Percentiles rank a stretch among this genome's conserved stretches.
Evolutionary conservation across 2,888 invertebrate species (phyloP).

Genomic region (Drosophila maculinotata): DNA sequence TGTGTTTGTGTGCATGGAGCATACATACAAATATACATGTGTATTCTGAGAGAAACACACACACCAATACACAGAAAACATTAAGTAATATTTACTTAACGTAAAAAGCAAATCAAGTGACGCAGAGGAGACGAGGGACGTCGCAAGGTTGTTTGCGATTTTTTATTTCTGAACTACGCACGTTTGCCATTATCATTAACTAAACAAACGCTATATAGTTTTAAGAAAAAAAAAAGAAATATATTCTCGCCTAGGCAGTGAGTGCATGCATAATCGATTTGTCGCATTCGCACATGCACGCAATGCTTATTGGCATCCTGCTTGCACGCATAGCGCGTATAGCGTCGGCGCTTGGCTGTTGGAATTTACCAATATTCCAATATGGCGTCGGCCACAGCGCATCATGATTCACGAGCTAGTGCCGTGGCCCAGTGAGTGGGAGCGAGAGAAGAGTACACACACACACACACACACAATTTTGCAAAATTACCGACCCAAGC

Average conservation of each 20-base stretch:
- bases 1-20: slow-evolving; percentile 18
- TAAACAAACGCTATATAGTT: slow-evolving; percentile 62
- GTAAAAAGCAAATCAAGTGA: slow-evolving; percentile 31
- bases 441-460: slow-evolving; percentile 54
- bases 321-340: slow-evolving; percentile 41
- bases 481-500: slow-evolving; percentile 58
- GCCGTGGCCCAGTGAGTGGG: slow-evolving; percentile 36
- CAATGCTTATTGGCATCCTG: slow-evolving; percentile 45
- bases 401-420: slow-evolving; percentile 62
- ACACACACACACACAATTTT: too few species aligned
- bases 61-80: slow-evolving; percentile 68
- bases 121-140: slow-evolving; percentile 15
- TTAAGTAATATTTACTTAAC: slow-evolving; percentile 76
- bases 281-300: slow-evolving; percentile 58
- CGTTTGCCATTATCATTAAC: slow-evolving; percentile 53
- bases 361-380: slow-evolving; percentile 78
- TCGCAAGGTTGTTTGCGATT: slow-evolving; percentile 51
- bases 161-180: slow-evolving; percentile 40
- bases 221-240: slow-evolving; percentile 47
- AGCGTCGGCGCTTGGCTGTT: slow-evolving; percentile 68
- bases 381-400: slow-evolving; percentile 69
- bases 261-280: slow-evolving; percentile 40
- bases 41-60: slow-evolving; percentile 64
- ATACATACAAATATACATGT: slow-evolving; percentile 74
- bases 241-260: slow-evolving; percentile 53